Evolutionary conservation across 2,888 invertebrate genomes (phyloP).

Genomic region (Athalia circularis): DNA sequence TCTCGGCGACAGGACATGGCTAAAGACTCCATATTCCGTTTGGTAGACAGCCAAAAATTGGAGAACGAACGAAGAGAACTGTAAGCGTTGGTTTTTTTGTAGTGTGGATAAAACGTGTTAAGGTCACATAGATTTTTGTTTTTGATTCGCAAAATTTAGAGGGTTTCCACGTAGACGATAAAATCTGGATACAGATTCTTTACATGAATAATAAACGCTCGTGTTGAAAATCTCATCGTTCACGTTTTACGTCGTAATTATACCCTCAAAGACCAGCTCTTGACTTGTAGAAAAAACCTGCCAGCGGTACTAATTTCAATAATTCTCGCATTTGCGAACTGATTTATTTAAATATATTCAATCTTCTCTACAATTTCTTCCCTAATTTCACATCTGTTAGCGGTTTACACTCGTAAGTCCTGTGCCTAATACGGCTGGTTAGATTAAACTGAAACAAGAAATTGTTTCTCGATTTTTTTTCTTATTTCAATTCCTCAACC

Average conservation of each 20-base stretch:
- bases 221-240: not conserved
- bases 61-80: not conserved
- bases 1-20: slow-evolving; percentile 27
- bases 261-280: not conserved
- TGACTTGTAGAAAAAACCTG: not conserved
- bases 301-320: slow-evolving; percentile 1
- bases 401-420: not conserved
- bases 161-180: not conserved
- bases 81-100: slow-evolving; percentile 11
- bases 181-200: not conserved
- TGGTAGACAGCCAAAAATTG: slow-evolving; percentile 17
- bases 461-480: not conserved
- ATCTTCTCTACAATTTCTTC: slow-evolving; percentile 11
- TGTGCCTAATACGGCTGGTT: not conserved
- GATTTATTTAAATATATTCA: slow-evolving; percentile 35
- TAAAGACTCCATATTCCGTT: slow-evolving; percentile 19
- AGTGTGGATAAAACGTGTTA: not conserved
- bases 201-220: not conserved
- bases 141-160: not conserved
- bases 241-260: not conserved
- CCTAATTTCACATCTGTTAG: slow-evolving; percentile 17
- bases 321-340: slow-evolving; percentile 23
- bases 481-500: not conserved
- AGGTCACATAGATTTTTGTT: not conserved
- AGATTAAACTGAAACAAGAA: not conserved